These are phyloP conservation scores for Cydia amplana DNA, from an alignment of 1,140 invertebrate species.

Conservation along the genomic window DNA sequence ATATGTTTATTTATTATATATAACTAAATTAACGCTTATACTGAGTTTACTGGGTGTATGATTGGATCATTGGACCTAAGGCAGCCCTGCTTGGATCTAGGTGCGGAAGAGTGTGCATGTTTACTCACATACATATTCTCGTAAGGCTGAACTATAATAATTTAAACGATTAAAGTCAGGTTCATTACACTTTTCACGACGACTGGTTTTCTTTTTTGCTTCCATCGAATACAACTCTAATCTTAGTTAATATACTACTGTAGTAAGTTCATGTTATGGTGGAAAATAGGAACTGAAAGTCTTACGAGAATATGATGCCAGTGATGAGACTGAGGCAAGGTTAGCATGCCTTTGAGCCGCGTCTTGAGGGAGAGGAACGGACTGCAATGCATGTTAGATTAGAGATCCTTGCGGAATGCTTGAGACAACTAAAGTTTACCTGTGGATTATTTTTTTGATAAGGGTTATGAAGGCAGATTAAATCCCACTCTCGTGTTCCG, in stretches of 20 bases:
- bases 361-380: slow-evolving; percentile 1
- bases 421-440: background rate
- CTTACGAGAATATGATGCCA: background rate
- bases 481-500: too few species aligned
- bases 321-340: background rate
- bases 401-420: background rate
- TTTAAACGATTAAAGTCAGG: background rate
- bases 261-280: background rate
- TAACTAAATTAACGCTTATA: slow-evolving; percentile 1
- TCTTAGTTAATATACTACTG: background rate
- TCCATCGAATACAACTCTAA: too few species aligned
- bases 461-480: background rate
- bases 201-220: too few species aligned
- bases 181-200: too few species aligned
- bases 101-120: slow-evolving; percentile 25
- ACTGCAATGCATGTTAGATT: slow-evolving; percentile 2
- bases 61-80: slow-evolving; percentile 28
- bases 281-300: background rate
- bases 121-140: slow-evolving; percentile 16
- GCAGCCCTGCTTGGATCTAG: slow-evolving; percentile 26
- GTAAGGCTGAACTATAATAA: background rate
- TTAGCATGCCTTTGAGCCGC: background rate
- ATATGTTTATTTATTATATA: background rate
- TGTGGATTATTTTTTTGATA: background rate
- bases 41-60: slow-evolving; percentile 30